Evolutionary conservation across 2,797 vertebrate genomes (phyloP).

Genomic region (Sylvilagus floridanus): DNA sequence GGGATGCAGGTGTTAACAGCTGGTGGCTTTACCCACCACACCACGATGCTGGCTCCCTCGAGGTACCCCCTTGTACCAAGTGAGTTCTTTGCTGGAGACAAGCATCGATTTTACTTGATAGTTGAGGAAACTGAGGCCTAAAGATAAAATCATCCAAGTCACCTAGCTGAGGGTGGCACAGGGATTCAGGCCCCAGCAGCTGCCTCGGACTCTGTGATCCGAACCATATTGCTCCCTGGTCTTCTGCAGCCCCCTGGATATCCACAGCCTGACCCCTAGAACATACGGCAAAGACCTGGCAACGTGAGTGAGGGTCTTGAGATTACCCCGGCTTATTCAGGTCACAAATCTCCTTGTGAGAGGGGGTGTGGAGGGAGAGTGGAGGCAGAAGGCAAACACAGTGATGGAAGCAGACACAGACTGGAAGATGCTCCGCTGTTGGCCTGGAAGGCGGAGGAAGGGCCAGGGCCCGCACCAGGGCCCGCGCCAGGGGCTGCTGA

Average conservation of each 20-base stretch:
- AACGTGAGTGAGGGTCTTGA: background rate
- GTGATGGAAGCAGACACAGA: background rate
- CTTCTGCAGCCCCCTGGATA: background rate
- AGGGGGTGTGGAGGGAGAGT: background rate
- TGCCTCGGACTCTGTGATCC: background rate
- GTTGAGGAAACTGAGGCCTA: background rate
- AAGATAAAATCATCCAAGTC: background rate
- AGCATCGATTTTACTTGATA: background rate
- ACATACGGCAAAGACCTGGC: background rate
- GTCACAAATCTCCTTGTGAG: background rate
- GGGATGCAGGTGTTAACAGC: no score
- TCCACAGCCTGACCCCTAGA: background rate
- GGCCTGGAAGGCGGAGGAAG: background rate
- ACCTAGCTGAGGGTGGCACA: background rate
- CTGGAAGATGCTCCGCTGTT: accelerated
- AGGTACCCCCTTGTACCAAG: no score
- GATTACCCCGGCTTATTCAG: conserved; percentile 10
- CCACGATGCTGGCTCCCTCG: no score
- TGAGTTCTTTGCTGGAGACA: background rate
- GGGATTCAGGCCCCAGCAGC: background rate
- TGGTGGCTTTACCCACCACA: no score
- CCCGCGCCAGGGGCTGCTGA: background rate
- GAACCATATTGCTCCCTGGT: background rate
- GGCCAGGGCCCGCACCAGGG: no score
- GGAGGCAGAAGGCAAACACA: background rate